phyloP scores from a whole-genome alignment of 2,888 invertebrate species.

The Amphipoea oculea region DNA sequence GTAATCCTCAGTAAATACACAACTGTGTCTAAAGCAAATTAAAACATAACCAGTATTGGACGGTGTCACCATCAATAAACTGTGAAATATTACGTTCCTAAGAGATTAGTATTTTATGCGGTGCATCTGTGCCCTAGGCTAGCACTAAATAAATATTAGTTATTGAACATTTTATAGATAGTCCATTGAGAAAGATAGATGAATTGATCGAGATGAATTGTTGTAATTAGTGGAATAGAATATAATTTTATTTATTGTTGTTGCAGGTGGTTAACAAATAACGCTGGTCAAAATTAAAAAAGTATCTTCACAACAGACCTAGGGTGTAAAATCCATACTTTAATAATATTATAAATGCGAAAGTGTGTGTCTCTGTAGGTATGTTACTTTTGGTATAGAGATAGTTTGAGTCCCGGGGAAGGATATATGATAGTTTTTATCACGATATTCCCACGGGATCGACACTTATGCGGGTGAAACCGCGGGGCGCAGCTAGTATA shows the following conservation, averaged over 20 bases:
- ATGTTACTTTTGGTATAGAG: too few species aligned
- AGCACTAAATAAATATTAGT: conserved; percentile 22
- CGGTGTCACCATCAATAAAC: conserved; percentile 55
- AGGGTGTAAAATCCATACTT: too few species aligned
- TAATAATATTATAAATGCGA: too few species aligned
- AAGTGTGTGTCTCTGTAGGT: too few species aligned
- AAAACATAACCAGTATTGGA: conserved; percentile 36
- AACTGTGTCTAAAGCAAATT: conserved; percentile 45
- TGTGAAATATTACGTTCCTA: conserved; percentile 58
- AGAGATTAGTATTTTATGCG: conserved; percentile 57
- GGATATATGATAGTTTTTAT: too few species aligned
- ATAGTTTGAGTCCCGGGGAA: too few species aligned
- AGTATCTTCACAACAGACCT: too few species aligned
- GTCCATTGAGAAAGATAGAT: not conserved
- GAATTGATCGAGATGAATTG: conserved; percentile 28
- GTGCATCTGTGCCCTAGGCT: conserved; percentile 50
- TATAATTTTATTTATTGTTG: not conserved
- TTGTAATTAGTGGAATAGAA: conserved; percentile 17
- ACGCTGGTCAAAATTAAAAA: too few species aligned
- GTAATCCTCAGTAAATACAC: conserved; percentile 22
- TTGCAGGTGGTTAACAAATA: not conserved
- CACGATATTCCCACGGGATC: too few species aligned
- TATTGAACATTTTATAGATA: conserved; percentile 28
- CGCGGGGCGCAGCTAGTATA: too few species aligned
- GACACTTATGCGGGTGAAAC: too few species aligned